phyloP scores from a whole-genome alignment of 1,140 invertebrate genomes.

The Wiebesia pumilae region DNA sequence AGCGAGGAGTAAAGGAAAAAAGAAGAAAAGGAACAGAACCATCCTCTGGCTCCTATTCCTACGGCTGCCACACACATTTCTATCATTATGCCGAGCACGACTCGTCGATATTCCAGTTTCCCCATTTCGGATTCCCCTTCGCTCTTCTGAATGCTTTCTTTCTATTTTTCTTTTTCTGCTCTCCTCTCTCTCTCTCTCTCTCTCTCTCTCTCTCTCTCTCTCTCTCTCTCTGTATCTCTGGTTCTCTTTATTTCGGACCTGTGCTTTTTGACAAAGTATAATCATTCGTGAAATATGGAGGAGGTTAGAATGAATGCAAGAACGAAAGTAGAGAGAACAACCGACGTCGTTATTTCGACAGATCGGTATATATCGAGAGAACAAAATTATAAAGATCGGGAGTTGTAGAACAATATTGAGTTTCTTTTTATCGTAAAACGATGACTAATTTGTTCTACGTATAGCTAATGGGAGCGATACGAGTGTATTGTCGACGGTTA shows the following conservation, averaged over 20 bases:
- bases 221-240: slow-evolving; percentile 3
- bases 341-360: slow-evolving; percentile 42
- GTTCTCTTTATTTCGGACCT: not conserved
- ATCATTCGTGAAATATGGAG: slow-evolving; percentile 26
- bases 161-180: slow-evolving; percentile 17
- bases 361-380: slow-evolving; percentile 13
- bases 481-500: not conserved
- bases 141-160: not conserved
- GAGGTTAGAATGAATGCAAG: not conserved
- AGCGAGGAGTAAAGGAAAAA: not conserved
- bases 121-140: slow-evolving; percentile 57
- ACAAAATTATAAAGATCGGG: not conserved
- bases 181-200: slow-evolving; percentile 7
- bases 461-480: not conserved
- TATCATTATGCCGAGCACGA: slow-evolving; percentile 60
- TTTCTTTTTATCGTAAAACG: slow-evolving; percentile 25
- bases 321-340: slow-evolving; percentile 12
- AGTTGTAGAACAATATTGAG: slow-evolving; percentile 6
- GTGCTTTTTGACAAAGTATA: slow-evolving; percentile 26
- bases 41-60: not conserved
- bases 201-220: not conserved
- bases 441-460: slow-evolving; percentile 22
- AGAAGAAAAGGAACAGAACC: not conserved
- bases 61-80: slow-evolving; percentile 53
- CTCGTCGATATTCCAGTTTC: slow-evolving; percentile 60